Conservation (phyloP, 2,113 vertebrate species). For the Sarotherodon lohbergeri region DNA sequence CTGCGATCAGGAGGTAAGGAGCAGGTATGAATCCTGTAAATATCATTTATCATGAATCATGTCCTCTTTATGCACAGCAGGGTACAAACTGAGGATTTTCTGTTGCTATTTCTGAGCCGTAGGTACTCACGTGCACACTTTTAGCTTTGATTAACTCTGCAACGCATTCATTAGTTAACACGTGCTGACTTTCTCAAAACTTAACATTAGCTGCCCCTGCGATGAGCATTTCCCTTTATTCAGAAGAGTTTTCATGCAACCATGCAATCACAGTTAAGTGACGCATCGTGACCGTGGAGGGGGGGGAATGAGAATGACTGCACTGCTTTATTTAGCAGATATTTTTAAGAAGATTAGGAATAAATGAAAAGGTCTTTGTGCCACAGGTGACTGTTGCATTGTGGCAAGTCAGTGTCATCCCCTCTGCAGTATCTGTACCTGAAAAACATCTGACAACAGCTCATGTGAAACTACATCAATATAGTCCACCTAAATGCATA, state of each 20-base stretch:
- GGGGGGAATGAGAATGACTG: background rate
- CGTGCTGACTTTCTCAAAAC: background rate
- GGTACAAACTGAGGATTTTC: slow-evolving; percentile 19
- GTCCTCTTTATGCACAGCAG: slow-evolving; percentile 5
- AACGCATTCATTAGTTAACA: slow-evolving; percentile 1
- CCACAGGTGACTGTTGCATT: background rate
- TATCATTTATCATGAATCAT: slow-evolving; percentile 59
- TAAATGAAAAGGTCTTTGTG: background rate
- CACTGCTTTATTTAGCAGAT: background rate
- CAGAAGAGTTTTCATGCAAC: background rate
- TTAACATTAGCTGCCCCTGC: background rate
- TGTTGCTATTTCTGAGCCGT: background rate
- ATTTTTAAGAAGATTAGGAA: background rate
- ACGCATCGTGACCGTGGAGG: background rate
- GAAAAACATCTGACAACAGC: background rate
- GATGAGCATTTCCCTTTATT: background rate
- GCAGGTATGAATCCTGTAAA: slow-evolving; percentile 28
- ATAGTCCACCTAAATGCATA: background rate
- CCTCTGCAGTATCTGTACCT: background rate
- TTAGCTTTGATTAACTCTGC: slow-evolving; percentile 5
- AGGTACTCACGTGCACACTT: background rate
- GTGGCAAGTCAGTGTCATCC: background rate
- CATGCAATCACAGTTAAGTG: background rate
- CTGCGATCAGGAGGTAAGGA: background rate
- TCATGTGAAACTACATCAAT: background rate